Conservation (phyloP, 2,888 invertebrate genomes). For the Drosophila emarginata region DNA sequence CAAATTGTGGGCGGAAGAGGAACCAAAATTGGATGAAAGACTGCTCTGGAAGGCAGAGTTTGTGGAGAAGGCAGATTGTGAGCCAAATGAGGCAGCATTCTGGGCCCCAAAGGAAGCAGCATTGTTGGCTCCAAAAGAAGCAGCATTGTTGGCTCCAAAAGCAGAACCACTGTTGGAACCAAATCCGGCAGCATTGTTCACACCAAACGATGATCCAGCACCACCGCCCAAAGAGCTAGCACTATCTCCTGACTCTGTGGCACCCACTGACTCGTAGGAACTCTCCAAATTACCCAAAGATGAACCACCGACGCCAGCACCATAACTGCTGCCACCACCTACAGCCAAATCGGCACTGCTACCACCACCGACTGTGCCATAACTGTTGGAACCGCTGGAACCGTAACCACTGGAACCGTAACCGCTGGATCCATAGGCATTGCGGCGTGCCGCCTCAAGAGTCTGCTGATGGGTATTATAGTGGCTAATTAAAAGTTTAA, state of each 20-base stretch:
- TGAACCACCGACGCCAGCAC: constrained; percentile 1
- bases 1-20: constrained; percentile 51
- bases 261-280: constrained; percentile 69
- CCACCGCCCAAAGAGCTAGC: constrained; percentile 23
- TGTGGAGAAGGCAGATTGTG: constrained; percentile 52
- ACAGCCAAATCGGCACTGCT: constrained; percentile 13
- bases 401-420: constrained; percentile 30
- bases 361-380: constrained; percentile 35
- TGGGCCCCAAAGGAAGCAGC: constrained; percentile 18
- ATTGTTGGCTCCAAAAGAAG: constrained; percentile 40
- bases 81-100: constrained; percentile 55
- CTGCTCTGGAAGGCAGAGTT: constrained; percentile 63
- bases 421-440: constrained; percentile 39
- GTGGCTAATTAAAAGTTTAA: constrained; percentile 66
- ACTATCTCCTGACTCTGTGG: constrained; percentile 44
- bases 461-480: constrained; percentile 78
- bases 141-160: constrained; percentile 53
- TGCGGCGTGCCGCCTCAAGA: constrained; percentile 78
- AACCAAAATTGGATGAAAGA: constrained; percentile 63
- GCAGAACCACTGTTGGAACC: constrained; percentile 46
- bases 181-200: too few relatives aligned
- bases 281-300: constrained; percentile 54
- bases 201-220: constrained; percentile 60
- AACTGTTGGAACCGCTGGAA: constrained; percentile 29
- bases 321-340: constrained; percentile 6